Percentiles rank a stretch among this genome's conserved stretches.
These are phyloP conservation scores for Pseudonaja textilis DNA, from an alignment of 2,113 vertebrate species.

Conservation along the genomic window DNA sequence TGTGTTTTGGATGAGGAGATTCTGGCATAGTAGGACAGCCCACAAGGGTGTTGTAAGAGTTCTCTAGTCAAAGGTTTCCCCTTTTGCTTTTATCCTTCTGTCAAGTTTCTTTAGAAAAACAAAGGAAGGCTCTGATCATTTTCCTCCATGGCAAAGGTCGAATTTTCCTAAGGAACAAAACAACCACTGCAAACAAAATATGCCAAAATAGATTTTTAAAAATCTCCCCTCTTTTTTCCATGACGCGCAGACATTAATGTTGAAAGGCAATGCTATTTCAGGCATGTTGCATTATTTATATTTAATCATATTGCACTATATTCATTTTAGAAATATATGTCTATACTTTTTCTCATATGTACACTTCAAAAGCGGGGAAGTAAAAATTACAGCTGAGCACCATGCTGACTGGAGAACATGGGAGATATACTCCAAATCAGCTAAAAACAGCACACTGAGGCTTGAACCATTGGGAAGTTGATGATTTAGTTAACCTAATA, in stretches of 20 bases:
- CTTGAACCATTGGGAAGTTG: neutral
- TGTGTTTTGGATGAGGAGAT: neutral
- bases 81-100: neutral
- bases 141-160: conserved; percentile 29
- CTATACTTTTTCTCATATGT: neutral
- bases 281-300: conserved; percentile 66
- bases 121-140: neutral
- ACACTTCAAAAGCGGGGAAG: neutral
- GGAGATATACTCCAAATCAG: neutral
- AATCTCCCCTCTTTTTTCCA: conserved; percentile 63
- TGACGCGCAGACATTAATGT: conserved; percentile 47
- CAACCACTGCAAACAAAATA: conserved; percentile 46
- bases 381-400: neutral
- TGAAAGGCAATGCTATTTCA: conserved; percentile 63
- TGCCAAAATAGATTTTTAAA: conserved; percentile 56
- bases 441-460: neutral
- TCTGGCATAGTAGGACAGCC: neutral
- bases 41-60: neutral
- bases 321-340: conserved; percentile 55
- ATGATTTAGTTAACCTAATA: neutral
- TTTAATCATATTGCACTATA: conserved; percentile 57
- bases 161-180: conserved; percentile 48
- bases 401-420: neutral
- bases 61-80: neutral
- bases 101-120: neutral